A percentile compares a stretch with the other conserved stretches of the same genome.
Evolutionary conservation across 1,140 invertebrate species (phyloP).

Genomic region (Neomicropteryx cornuta): DNA sequence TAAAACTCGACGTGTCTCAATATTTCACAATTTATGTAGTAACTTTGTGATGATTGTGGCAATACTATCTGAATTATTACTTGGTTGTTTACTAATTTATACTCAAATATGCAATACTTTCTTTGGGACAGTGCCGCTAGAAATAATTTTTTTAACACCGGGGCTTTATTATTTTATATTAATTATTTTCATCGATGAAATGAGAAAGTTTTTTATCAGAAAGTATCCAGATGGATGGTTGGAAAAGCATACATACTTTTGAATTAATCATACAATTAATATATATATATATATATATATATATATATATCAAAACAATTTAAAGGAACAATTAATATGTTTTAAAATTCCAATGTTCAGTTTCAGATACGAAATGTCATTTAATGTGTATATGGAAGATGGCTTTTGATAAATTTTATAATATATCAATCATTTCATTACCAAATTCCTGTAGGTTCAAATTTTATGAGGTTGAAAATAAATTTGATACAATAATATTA

Average conservation of each 20-base stretch:
- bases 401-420: too few species aligned
- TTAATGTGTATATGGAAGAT: too few species aligned
- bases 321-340: too few species aligned
- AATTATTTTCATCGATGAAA: slow-evolving; percentile 68
- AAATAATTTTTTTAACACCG: slow-evolving; percentile 61
- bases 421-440: too few species aligned
- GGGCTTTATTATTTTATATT: slow-evolving; percentile 61
- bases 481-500: too few species aligned
- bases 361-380: too few species aligned
- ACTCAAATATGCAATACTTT: slow-evolving; percentile 56
- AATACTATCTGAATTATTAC: slow-evolving; percentile 51
- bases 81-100: slow-evolving; percentile 56
- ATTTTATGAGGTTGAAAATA: too few species aligned
- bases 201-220: slow-evolving; percentile 60
- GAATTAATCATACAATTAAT: slow-evolving; percentile 19
- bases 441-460: too few species aligned
- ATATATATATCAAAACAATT: background rate
- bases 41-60: slow-evolving; percentile 62
- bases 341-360: too few species aligned
- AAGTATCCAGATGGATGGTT: slow-evolving; percentile 64
- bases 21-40: slow-evolving; percentile 68
- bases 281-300: slow-evolving; percentile 2
- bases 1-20: slow-evolving; percentile 65
- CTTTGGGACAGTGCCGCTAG: slow-evolving; percentile 39
- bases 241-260: slow-evolving; percentile 74